Evolutionary conservation across 35 echinoderm and acorn worm species (phyloP), one percentile per base, ranked within the genome.

Genomic region (Lytechinus pictus): DNA sequence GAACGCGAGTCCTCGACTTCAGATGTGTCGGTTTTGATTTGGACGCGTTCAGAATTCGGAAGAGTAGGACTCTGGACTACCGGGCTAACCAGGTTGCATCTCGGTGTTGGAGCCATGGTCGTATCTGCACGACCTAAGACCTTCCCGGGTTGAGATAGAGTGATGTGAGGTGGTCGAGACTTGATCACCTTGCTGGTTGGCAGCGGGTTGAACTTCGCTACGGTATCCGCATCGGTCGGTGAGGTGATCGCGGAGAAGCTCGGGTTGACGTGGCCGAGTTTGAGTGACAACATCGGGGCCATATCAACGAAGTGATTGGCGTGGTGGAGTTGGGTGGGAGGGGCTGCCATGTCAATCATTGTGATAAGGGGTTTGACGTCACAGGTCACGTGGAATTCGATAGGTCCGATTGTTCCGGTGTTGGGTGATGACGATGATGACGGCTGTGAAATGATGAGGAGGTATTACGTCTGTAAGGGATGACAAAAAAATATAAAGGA

Each of bases 311-410:
- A 27, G 16, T 90, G 28, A 54, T 12, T 90, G 28, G 28, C 13
- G 27, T 52, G 52, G 27, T 52, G 52, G n/a, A 79, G 66, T 16
- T 79, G 66, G 28, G 88, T 90, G 88, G 88, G 88, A 28, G 88
- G 88, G n/a, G 88, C 88, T 90, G 88, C 88, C 88, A 90, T 90
- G 88, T 90, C 88, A 90, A 90, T 90, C 88, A 90, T 90, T 90
- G 88, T 90, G 88, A 90, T 90, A 54, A 90, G 5, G 28, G 88
- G 11, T 44, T 33, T 52, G 28, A 90, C 28, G 28, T 90, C 88
- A 52, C 88, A 27, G 88, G 88, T 90, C 88, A 90, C 28, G 28
- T 14, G 29, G 19, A 90, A 33, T 52, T 10, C 10, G 88, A 90
- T 52, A 11, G 52, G 88, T 90, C 88, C 11, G 16, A 90, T 90